These are phyloP conservation scores for Ambastaia sidthimunki DNA, from an alignment of 2,797 vertebrate species.

Conservation along the genomic window DNA sequence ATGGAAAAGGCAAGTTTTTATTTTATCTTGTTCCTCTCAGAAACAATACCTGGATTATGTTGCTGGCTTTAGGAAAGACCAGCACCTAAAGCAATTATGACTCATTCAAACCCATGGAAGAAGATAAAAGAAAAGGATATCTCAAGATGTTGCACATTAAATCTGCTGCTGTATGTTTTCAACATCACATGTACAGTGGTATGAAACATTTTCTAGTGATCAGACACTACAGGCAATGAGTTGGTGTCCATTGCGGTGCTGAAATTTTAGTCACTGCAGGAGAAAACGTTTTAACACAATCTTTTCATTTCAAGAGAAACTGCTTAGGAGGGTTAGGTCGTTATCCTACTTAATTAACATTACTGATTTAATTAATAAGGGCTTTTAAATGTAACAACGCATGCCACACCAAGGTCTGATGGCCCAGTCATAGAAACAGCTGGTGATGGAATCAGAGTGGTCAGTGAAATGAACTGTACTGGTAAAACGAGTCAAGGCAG, in stretches of 20 bases:
- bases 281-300: not conserved
- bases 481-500: constrained; percentile 22
- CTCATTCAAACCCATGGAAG: constrained; percentile 24
- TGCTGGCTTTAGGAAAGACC: constrained; percentile 61
- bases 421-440: not conserved
- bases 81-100: constrained; percentile 17
- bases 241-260: not conserved
- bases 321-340: not conserved
- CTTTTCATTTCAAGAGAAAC: not conserved
- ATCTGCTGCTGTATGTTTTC: not conserved
- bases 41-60: constrained; percentile 61
- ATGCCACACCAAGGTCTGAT: constrained; percentile 9
- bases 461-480: constrained; percentile 11
- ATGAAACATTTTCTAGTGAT: not conserved
- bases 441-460: constrained; percentile 20
- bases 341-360: constrained; percentile 4
- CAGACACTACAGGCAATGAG: not conserved
- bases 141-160: not conserved
- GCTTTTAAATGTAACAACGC: not conserved
- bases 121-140: constrained; percentile 15
- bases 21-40: constrained; percentile 67
- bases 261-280: not conserved
- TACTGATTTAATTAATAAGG: constrained; percentile 13
- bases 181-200: not conserved
- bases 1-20: constrained; percentile 52